Base-by-base conservation (phyloP, 2,797 vertebrate genomes). In the Anomalospiza imberbis region DNA sequence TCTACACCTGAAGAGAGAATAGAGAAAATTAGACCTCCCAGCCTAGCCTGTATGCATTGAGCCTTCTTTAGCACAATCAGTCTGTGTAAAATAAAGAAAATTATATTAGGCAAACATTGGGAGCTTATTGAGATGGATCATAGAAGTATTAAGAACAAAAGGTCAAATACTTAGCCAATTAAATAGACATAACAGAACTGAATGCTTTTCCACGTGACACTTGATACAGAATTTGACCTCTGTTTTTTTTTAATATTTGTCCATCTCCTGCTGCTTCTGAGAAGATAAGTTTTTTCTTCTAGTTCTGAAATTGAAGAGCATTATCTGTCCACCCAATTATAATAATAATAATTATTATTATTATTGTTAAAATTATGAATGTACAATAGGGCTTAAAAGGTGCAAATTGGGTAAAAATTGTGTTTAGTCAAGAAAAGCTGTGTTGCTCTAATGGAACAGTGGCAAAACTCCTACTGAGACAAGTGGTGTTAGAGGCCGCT, bases 201-300 rank as follows among this genome's bases (percentile, higher is more conserved):
- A 88, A 51, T 84, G 29, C 36, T 88, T 85, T 51, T 84, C 42
- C 58, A 36, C 3, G 2, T 72, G 63, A 71, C 47, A 85, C 44
- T 50, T 74, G 34, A 83, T 68, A 78, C 0, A 74, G 95, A 95
- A 81, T 88, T 85, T 88, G 73, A 88, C 63, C 53, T 86, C 54
- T 83, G 68, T 51, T 85, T 91, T 85, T 91, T 85, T 92, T 93
- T 94, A 91, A 88, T 91, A 62, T 82, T 93, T 89, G 31, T 36
- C 29, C 50, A 29, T 85, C 20, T 93, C 17, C 65, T 84, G 25
- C 75, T 89, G 65, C 62, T 88, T 88, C 88, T 65, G 42, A 34
- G 58, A 78, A 58, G 53, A 13, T 62, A 68, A 76, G 24, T 66
- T 89, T 44, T 88, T 85, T 91, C 58, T 78, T 81, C 58, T 34